Evolutionary conservation across 2,797 vertebrate species (phyloP), one percentile per base, ranked within the genome.

Genomic region (Sebastes minor): DNA sequence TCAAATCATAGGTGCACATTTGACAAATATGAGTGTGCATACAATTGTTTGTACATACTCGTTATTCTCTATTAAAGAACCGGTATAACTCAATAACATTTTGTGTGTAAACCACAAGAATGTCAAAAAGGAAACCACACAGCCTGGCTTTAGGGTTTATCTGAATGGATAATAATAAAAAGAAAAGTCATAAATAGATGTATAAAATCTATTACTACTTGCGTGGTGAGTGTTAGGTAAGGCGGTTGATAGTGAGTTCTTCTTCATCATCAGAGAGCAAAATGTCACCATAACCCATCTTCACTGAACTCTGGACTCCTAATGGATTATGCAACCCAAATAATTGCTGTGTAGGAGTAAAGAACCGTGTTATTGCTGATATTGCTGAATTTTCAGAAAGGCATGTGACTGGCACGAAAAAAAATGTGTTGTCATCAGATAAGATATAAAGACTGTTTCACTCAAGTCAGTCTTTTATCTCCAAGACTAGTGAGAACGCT

Each of bases 281-380:
- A 20, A 80, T 67, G 52, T 46, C 53, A 74, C 6, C 2, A 20
- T 49, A n/a, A 76, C n/a, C 33, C 3, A 11, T 60, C 35, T 49
- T 57, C 7, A 25, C 23, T 91, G 87, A 73, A 88, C 92, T 90
- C 66, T 92, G 89, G 81, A 91, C 91, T 80, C 55, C 22, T 70
- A 28, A 70, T 64, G 8, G 38, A 55, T 91, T 84, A 69, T 32
- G 14, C 32, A 84, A 91, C 5, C 1, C 13, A 20, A 81, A 71
- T 64, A 70, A 64, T 25, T 73, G n/a, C 55, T 62, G 28, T 23
- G 30, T 30, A 25, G 7, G 10, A 13, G 20, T 23, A 33, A 75
- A 46, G 11, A 71, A 8, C 3, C 0, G 0, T 61, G 49, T 65
- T 63, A 67, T 6, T 80, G 66, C 75, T 83, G 75, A 77, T 81